Evolutionary conservation across 1,140 invertebrate genomes (phyloP).

Genomic region (Anagrus nilaparvatae): DNA sequence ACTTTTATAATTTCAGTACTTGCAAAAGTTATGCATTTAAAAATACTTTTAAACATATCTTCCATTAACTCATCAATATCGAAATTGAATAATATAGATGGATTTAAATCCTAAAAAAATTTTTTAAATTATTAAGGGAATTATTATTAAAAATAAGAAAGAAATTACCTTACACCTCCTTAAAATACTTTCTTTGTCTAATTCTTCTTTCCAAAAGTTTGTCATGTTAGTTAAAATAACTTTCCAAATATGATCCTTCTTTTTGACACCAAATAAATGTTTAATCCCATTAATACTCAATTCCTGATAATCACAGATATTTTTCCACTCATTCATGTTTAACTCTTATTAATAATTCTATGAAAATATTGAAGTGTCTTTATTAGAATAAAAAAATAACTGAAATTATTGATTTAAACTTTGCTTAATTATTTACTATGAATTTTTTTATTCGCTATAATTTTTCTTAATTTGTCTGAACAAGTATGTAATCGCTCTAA

Average conservation of each 20-base stretch:
- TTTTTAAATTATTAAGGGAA: neutral
- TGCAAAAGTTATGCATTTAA: slow-evolving; percentile 14
- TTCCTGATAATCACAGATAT: slow-evolving; percentile 3
- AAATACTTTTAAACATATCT: slow-evolving; percentile 24
- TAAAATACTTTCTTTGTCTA: slow-evolving; percentile 22
- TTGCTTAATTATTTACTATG: too few species aligned
- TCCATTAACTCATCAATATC: slow-evolving; percentile 20
- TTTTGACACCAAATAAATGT: slow-evolving; percentile 21
- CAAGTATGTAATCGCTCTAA: too few species aligned
- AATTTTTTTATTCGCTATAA: too few species aligned
- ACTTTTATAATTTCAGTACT: slow-evolving; percentile 22
- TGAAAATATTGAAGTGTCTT: too few species aligned
- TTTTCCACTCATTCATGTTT: slow-evolving; percentile 13
- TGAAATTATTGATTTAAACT: too few species aligned
- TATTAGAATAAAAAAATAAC: too few species aligned
- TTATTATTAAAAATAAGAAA: slow-evolving; percentile 2
- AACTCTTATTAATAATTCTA: neutral
- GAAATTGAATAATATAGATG: slow-evolving; percentile 21
- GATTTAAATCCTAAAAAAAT: slow-evolving; percentile 29
- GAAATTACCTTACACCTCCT: slow-evolving; percentile 26
- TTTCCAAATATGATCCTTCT: slow-evolving; percentile 18
- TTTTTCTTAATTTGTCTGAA: too few species aligned
- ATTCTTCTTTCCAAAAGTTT: slow-evolving; percentile 26
- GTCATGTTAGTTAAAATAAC: slow-evolving; percentile 27
- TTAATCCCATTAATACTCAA: slow-evolving; percentile 18